Conservation (phyloP, 2,888 invertebrate species). For the Drosophila anceps region DNA sequence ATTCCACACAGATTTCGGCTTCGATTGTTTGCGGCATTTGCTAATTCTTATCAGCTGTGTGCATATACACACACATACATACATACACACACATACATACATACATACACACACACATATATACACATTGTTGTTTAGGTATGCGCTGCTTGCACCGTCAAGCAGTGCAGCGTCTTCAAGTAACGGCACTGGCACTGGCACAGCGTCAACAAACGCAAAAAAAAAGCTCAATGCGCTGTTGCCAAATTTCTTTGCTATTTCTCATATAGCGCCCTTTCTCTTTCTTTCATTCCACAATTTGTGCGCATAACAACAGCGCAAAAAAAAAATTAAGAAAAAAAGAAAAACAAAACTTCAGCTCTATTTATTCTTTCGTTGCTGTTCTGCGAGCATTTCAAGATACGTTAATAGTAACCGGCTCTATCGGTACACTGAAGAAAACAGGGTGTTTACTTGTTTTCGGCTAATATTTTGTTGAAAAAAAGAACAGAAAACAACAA, state of each 20-base stretch:
- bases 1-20: slow-evolving; percentile 2
- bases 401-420: slow-evolving; percentile 45
- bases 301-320: slow-evolving; percentile 58
- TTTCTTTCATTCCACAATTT: slow-evolving; percentile 6
- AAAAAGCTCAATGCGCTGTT: slow-evolving; percentile 16
- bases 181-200: not conserved
- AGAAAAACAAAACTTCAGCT: slow-evolving; percentile 1
- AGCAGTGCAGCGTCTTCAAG: slow-evolving; percentile 13
- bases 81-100: not conserved
- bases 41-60: slow-evolving; percentile 16
- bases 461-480: slow-evolving; percentile 5
- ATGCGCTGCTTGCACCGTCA: not conserved
- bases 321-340: slow-evolving; percentile 2
- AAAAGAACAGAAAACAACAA: slow-evolving; percentile 12
- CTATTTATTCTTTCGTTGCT: slow-evolving; percentile 21
- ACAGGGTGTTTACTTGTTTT: slow-evolving; percentile 23
- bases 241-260: slow-evolving; percentile 1
- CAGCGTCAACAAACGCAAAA: slow-evolving; percentile 27
- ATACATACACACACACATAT: not conserved
- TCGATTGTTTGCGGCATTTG: too few species aligned
- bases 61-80: not conserved
- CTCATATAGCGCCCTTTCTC: slow-evolving; percentile 11
- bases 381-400: slow-evolving; percentile 14
- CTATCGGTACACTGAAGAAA: slow-evolving; percentile 30
- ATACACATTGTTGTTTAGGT: too few species aligned